Percentiles rank a stretch among this genome's conserved stretches.
These are phyloP conservation scores for Napeogenes sylphis DNA, from an alignment of 2,888 invertebrate genomes.

Conservation along the genomic window DNA sequence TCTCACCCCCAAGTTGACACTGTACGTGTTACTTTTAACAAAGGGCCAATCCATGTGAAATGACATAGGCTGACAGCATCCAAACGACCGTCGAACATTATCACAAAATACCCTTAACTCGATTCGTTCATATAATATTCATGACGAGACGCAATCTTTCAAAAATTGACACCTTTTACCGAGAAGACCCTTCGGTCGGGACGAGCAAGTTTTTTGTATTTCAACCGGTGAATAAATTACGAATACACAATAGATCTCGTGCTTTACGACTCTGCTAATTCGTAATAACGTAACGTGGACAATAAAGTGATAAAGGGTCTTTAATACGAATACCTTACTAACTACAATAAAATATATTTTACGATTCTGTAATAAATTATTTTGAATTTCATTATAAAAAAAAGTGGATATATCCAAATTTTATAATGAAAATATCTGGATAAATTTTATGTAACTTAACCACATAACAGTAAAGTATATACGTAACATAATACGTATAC, in stretches of 20 bases:
- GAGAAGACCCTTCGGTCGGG: constrained; percentile 50
- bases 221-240: constrained; percentile 72
- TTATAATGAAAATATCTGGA: no score
- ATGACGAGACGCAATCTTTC: constrained; percentile 76
- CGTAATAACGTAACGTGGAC: constrained; percentile 24
- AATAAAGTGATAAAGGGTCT: constrained; percentile 9
- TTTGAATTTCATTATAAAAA: no score
- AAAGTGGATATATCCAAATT: no score
- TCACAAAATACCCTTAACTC: constrained; percentile 76
- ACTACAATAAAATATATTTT: not conserved
- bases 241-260: constrained; percentile 50
- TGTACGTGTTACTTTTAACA: constrained; percentile 75
- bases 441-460: no score
- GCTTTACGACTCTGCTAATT: constrained; percentile 40
- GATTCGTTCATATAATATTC: constrained; percentile 77
- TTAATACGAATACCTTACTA: not conserved
- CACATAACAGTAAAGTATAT: no score
- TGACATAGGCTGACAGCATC: constrained; percentile 75
- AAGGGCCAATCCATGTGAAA: constrained; percentile 74
- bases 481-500: not conserved
- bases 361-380: not conserved
- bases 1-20: constrained; percentile 55
- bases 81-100: constrained; percentile 71
- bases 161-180: constrained; percentile 76
- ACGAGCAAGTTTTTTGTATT: constrained; percentile 73